Evolutionary conservation across 2,113 vertebrate genomes (phyloP).

Genomic region (Tragulus kanchil): DNA sequence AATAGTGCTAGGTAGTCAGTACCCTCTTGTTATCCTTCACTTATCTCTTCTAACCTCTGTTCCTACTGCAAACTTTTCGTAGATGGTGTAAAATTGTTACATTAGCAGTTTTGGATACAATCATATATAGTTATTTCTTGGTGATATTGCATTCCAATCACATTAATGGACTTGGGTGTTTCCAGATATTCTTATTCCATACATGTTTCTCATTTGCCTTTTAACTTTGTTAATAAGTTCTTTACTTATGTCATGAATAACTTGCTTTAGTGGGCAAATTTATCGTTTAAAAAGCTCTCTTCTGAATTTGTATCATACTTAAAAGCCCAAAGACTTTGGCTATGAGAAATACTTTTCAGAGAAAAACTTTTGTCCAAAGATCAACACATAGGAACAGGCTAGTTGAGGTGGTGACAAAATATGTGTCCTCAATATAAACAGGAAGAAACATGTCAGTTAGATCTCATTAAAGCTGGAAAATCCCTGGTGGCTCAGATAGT

Average conservation of each 20-base stretch:
- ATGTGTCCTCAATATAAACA: not conserved
- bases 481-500: too few relatives aligned
- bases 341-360: not conserved
- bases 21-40: not conserved
- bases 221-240: constrained; percentile 1
- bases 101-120: not conserved
- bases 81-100: not conserved
- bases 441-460: not conserved
- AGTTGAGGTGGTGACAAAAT: constrained; percentile 22
- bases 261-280: not conserved
- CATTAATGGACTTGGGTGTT: not conserved
- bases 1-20: not conserved
- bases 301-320: not conserved
- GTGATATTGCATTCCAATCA: not conserved
- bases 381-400: not conserved
- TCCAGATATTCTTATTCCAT: not conserved
- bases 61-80: constrained; percentile 17
- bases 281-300: not conserved
- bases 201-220: not conserved
- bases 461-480: not conserved
- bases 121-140: not conserved
- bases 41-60: not conserved
- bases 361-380: not conserved
- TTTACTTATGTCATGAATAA: not conserved
- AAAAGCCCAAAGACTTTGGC: not conserved